Base-by-base conservation (phyloP, 2,888 invertebrate species). In the Drosophila pseudotakahashii region DNA sequence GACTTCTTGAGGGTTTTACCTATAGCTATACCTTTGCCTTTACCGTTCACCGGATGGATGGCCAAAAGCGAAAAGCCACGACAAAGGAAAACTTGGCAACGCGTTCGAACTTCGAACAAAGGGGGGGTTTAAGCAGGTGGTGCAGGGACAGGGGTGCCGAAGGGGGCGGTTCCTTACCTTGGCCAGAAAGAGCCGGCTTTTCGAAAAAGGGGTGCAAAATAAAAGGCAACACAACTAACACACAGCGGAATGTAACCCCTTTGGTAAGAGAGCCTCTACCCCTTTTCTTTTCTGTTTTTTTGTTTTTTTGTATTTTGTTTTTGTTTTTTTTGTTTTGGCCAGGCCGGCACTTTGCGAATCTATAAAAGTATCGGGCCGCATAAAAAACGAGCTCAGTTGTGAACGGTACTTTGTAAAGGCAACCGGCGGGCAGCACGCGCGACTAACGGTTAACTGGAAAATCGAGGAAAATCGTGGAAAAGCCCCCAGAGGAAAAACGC, bases 301-400 rank as follows among this genome's bases (percentile, higher is more conserved):
- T 10, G 10, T 4, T 34, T 11, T 11, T 19, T n/a, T n/a, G n/a
- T n/a, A n/a, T 34, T 34, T 34, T 10, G 10, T 4, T 34, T 11
- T 11, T 19, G n/a, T n/a, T 19, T 19, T 34, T 34, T 44, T 14
- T n/a, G 13, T 45, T 45, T 48, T 34, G 77, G 30, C 44, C 60
- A 36, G 60, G 42, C 51, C 54, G 53, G 86, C 89, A 87, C 85
- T 82, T 88, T 78, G 90, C 89, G 84, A 90, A 90, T 90, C 88
- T 91, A 91, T 91, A 91, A 91, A 91, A 91, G 89, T 90, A 89
- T 89, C 89, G 85, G 88, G 67, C 87, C 86, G 89, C 88, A 82
- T 88, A 90, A 90, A 90, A 88, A 88, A 89, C 89, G 89, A 88
- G 90, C 91, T 91, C 92, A 91, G 91, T 91, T 88, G 90, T 89